Evolutionary conservation across 1,140 invertebrate species (phyloP), one percentile per base, ranked within the genome.

Genomic region (Leptinotarsa undecemlineata): DNA sequence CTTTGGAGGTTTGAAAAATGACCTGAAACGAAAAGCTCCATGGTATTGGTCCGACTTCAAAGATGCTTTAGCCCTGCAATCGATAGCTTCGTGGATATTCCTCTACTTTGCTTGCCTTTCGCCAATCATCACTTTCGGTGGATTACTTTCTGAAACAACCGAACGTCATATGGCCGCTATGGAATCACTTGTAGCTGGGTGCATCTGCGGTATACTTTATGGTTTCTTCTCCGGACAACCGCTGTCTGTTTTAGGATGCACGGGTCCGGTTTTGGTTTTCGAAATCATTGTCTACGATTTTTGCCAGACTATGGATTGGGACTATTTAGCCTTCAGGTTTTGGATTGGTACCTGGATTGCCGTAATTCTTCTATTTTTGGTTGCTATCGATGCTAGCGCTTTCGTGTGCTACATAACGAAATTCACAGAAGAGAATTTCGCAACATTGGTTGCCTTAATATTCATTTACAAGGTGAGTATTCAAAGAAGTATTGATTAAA

Each of bases 351-450:
- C 97, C 15, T 99, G 98, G 97, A 95, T 94, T 51, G 90, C 92
- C 1, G 68, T 95, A 17, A 96, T 98, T 82, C 87, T 98, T 70
- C 76, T 98, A 13, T 88, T 95, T 21, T 90, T 99, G 81, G 96
- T 98, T 42, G 96, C 97, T 2, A 91, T 98, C 26, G 98, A 99
- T 87, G 96, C 97, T 3, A 98, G 96, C 85, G 96, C 97, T 74
- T 89, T 99, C 71, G 98, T 99, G n/a, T 98, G 97, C 83, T 99
- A 97, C 84, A 99, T 99, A 75, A 99, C 98, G 4, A 92, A 98
- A 80, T 99, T 99, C 85, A 99, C 98, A 0, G 98, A 99, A 88
- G 98, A 99, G 88, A 98, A 98, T 84, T 99, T 99, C 86, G 98
- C 98, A 20, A 97, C 96, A 1, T 88, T 99, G 8, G 99, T 99